Conservation (phyloP, 2,888 invertebrate species). For the Metacarcinus magister region DNA sequence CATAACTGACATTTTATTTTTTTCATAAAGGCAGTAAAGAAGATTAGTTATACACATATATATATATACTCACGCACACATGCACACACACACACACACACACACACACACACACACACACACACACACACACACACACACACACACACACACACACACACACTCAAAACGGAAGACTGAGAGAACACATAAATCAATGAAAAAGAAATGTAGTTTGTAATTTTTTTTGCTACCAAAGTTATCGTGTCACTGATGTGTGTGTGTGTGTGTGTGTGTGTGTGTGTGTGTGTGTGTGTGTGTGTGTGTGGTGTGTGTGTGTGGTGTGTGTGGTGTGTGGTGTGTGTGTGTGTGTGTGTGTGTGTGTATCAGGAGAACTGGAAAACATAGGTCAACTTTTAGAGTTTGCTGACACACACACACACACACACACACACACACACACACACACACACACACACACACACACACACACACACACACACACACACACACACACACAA, state of each 20-base stretch:
- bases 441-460: slow-evolving; percentile 48
- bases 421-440: slow-evolving; percentile 16
- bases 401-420: slow-evolving; percentile 7
- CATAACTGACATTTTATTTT: neutral
- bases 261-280: slow-evolving; percentile 49
- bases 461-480: slow-evolving; percentile 32
- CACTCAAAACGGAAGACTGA: neutral
- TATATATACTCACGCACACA: slow-evolving; percentile 35
- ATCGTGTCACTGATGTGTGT: neutral
- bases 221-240: neutral
- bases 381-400: neutral
- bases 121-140: slow-evolving; percentile 68
- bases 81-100: slow-evolving; percentile 46
- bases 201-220: neutral
- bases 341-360: slow-evolving; percentile 11
- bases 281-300: slow-evolving; percentile 35
- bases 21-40: neutral
- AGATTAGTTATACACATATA: slow-evolving; percentile 43
- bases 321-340: too few relatives aligned
- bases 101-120: slow-evolving; percentile 68
- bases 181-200: slow-evolving; percentile 28
- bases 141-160: slow-evolving; percentile 56
- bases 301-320: neutral
- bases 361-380: slow-evolving; percentile 11
- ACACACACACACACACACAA: slow-evolving; percentile 30